phyloP scores from a whole-genome alignment of 2,797 vertebrate genomes.

The Carapus acus region DNA sequence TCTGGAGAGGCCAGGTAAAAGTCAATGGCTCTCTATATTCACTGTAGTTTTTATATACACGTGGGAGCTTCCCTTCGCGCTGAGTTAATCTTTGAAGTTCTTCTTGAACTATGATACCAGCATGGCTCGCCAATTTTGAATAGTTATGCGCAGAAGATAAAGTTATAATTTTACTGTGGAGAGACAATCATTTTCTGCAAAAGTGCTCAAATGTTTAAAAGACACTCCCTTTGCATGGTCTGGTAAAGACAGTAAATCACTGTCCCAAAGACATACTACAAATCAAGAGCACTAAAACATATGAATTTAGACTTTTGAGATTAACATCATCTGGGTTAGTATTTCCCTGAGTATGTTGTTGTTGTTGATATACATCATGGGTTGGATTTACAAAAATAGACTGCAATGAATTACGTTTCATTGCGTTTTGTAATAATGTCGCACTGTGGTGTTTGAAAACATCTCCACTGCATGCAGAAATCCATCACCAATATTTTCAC shows the following conservation, averaged over 20 bases:
- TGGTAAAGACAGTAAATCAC: slow-evolving; percentile 44
- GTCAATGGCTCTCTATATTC: slow-evolving; percentile 70
- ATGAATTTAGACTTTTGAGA: slow-evolving; percentile 1
- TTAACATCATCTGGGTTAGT: neutral
- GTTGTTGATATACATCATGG: slow-evolving; percentile 8
- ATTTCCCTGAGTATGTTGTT: slow-evolving; percentile 6
- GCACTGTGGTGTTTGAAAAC: too few relatives aligned
- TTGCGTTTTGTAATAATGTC: slow-evolving; percentile 17
- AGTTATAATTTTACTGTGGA: slow-evolving; percentile 61
- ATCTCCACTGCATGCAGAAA: too few relatives aligned
- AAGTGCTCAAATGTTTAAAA: slow-evolving; percentile 13
- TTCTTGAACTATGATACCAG: slow-evolving; percentile 74
- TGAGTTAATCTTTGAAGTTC: slow-evolving; percentile 74
- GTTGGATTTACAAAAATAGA: slow-evolving; percentile 18
- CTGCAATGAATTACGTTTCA: slow-evolving; percentile 40
- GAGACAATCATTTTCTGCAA: slow-evolving; percentile 52
- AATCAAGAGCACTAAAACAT: slow-evolving; percentile 5
- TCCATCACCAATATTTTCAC: neutral
- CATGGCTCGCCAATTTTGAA: slow-evolving; percentile 53
- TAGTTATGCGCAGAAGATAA: slow-evolving; percentile 64
- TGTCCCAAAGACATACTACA: slow-evolving; percentile 25
- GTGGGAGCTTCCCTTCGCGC: slow-evolving; percentile 67
- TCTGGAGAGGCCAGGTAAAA: slow-evolving; percentile 69
- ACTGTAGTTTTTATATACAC: slow-evolving; percentile 67
- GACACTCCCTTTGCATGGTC: slow-evolving; percentile 40